Base-by-base conservation (phyloP, 37 sponge, comb jelly and placozoan species). In the Amphimedon queenslandica region DNA sequence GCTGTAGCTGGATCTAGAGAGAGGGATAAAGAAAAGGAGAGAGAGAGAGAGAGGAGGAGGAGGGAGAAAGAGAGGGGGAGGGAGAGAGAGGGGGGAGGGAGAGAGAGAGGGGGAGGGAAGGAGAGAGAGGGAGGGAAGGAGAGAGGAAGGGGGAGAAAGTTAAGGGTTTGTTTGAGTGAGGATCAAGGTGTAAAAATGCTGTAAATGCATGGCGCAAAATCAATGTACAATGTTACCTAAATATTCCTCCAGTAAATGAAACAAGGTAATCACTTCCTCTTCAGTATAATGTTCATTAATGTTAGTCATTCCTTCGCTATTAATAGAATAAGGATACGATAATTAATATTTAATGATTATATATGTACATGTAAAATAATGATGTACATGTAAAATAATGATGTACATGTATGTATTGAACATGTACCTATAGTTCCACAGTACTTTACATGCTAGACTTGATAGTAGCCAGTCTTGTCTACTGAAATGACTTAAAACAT, bases 401-500 rank as follows among this genome's bases (percentile, higher is more conserved):
- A n/a, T n/a, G n/a, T n/a, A n/a, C n/a, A n/a, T n/a, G n/a, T n/a
- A n/a, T n/a, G n/a, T n/a, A n/a, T n/a, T n/a, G n/a, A n/a, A n/a
- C n/a, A 2, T 57, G 6, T 64, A 90, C 91, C 91, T 86, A 76
- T 42, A 93, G 80, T 93, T 93, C 87, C 90, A 93, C 53, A 93
- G 74, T 18, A 72, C 85, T 80, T 93, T 89, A 70, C 94, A 88
- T 30, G 85, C 91, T 29, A 93, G 68, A 58, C 74, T 73, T 32
- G 91, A 77, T 41, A 93, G 73, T 75, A 78, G 86, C 94, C 94
- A 93, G 77, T 93, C 94, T 34, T 72, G 58, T 32, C 63, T 63
- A 3, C 90, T 92, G 81, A 93, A 82, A 66, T 93, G 92, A 34
- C 85, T 56, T 43, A 93, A 56, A 27, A 86, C 87, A 47, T 93